phyloP scores from a whole-genome alignment of 1,140 invertebrate species.

The Andricus grossulariae region DNA sequence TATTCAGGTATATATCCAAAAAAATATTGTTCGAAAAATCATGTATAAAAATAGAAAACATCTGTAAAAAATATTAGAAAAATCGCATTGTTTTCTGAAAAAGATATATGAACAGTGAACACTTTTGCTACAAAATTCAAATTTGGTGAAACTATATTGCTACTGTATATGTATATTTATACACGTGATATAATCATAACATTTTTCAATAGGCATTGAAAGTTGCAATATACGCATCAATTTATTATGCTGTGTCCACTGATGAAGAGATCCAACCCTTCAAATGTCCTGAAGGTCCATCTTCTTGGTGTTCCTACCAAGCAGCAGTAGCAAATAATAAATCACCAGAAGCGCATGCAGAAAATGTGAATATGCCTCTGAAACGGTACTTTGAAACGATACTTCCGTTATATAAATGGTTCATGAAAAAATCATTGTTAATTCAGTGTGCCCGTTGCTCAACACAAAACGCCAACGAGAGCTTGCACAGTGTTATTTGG shows the following conservation, averaged over 20 bases:
- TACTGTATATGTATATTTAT: not conserved
- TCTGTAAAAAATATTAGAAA: no score
- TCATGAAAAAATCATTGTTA: conserved; percentile 11
- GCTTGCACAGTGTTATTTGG: conserved; percentile 46
- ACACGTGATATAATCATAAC: not conserved
- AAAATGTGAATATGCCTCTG: not conserved
- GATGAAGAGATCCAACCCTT: not conserved
- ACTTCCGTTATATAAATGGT: conserved; percentile 19
- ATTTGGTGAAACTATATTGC: no score
- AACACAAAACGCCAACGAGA: conserved; percentile 32
- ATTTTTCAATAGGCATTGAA: not conserved
- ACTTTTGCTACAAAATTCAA: no score
- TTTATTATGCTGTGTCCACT: not conserved
- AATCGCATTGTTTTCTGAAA: no score
- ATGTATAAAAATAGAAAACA: no score
- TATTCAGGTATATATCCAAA: conserved; percentile 18
- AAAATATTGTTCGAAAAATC: no score
- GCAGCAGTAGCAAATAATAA: conserved; percentile 22
- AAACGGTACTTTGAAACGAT: not conserved
- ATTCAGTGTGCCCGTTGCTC: conserved; percentile 12
- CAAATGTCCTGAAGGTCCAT: conserved; percentile 23
- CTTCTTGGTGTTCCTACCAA: conserved; percentile 40
- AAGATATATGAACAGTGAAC: no score
- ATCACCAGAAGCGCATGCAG: conserved; percentile 2
- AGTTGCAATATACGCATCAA: not conserved